Conservation (phyloP, 2,888 invertebrate genomes). For the Chloroclysta siterata region DNA sequence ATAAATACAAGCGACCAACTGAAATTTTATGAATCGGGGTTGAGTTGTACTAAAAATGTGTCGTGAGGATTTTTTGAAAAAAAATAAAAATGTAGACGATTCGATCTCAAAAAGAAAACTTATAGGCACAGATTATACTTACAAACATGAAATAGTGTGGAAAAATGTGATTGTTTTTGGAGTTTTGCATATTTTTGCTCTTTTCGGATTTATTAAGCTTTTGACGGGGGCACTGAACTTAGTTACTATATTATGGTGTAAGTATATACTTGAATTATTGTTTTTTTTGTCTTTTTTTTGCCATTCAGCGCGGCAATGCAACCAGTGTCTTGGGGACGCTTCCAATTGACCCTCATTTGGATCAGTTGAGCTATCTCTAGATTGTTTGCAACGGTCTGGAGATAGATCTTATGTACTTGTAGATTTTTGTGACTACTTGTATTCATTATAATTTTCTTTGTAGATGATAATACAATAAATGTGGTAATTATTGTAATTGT, state of each 20-base stretch:
- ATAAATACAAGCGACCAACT: not conserved
- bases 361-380: no score
- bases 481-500: no score
- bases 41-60: not conserved
- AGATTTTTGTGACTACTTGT: no score
- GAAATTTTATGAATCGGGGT: not conserved
- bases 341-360: no score
- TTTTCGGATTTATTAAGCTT: not conserved
- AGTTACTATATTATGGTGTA: not conserved
- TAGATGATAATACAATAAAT: no score
- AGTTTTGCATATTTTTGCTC: not conserved
- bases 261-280: not conserved
- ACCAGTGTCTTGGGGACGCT: no score
- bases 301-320: no score
- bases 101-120: no score
- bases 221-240: not conserved
- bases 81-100: not conserved
- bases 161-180: not conserved
- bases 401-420: no score
- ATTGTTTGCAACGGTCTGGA: no score
- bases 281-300: no score
- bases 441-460: no score
- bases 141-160: not conserved
- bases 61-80: not conserved
- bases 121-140: constrained; percentile 6